These are phyloP conservation scores for Tipula helvola DNA, from an alignment of 2,888 invertebrate species.

Conservation along the genomic window DNA sequence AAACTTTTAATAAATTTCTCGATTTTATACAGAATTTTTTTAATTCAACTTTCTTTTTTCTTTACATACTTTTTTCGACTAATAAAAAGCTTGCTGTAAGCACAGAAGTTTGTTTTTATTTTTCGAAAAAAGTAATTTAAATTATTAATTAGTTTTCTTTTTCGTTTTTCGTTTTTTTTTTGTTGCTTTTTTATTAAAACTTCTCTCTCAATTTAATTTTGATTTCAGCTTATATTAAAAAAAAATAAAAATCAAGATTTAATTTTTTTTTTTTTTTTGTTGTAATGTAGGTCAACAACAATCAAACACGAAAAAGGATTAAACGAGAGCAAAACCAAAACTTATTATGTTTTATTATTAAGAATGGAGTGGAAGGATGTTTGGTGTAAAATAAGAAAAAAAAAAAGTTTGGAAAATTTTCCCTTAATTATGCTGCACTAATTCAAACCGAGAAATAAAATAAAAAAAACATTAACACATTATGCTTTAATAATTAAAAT, in stretches of 20 bases:
- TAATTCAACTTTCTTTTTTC: not conserved
- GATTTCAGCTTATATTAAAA: not conserved
- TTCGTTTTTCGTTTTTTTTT: not conserved
- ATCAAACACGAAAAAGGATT: constrained; percentile 8
- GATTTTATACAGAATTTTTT: not conserved
- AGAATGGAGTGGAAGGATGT: not conserved
- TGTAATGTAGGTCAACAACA: not conserved
- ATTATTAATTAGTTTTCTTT: constrained; percentile 9
- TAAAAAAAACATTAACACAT: not conserved
- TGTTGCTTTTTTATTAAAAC: not conserved
- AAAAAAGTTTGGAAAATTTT: not conserved
- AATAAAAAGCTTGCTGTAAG: not conserved
- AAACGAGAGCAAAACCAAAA: not conserved
- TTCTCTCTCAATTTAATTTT: not conserved
- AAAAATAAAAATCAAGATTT: not conserved
- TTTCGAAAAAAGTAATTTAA: not conserved
- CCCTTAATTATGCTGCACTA: not conserved
- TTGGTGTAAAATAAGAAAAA: not conserved
- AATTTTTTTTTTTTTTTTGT: not conserved
- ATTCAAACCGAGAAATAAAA: not conserved
- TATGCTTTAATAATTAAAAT: not conserved
- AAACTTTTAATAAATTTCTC: not conserved
- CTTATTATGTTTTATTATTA: not conserved
- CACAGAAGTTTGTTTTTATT: not conserved
- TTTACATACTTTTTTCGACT: not conserved